A percentile compares a stretch with the other conserved stretches of the same genome.
Evolutionary conservation across 1,140 invertebrate species (phyloP).

Genomic region (Drosophila baimaii): DNA sequence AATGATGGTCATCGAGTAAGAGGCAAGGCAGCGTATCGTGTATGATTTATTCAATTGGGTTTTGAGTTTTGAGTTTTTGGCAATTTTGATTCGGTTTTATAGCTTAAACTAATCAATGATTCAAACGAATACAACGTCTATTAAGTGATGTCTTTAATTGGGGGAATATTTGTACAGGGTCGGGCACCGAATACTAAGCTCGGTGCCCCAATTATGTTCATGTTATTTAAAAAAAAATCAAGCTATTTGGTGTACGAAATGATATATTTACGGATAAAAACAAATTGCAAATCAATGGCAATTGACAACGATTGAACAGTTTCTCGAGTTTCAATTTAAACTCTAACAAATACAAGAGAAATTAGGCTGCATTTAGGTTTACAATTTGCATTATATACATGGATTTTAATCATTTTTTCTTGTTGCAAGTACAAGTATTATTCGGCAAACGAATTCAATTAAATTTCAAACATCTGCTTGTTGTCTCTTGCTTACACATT

Average conservation of each 20-base stretch:
- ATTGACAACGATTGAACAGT: background rate
- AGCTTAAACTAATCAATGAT: conserved; percentile 5
- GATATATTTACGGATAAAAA: background rate
- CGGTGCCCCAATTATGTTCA: background rate
- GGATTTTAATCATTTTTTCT: background rate
- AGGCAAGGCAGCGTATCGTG: conserved; percentile 72
- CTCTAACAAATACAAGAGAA: too few relatives aligned
- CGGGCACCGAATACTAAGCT: background rate
- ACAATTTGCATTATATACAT: too few relatives aligned
- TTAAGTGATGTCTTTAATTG: background rate
- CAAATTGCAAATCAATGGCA: background rate
- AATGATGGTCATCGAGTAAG: conserved; percentile 55
- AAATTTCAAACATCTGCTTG: too few relatives aligned
- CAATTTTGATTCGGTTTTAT: background rate
- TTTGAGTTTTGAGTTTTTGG: background rate
- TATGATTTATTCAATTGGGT: conserved; percentile 28
- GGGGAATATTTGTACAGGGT: background rate
- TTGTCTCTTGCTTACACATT: background rate
- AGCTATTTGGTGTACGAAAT: background rate
- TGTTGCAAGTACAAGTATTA: background rate
- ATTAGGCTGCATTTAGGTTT: too few relatives aligned
- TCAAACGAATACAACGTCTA: background rate
- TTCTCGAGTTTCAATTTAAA: background rate
- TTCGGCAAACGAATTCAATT: too few relatives aligned
- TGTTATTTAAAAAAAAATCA: background rate